phyloP scores from a whole-genome alignment of 2,113 vertebrate species.

The Cottus gobio region DNA sequence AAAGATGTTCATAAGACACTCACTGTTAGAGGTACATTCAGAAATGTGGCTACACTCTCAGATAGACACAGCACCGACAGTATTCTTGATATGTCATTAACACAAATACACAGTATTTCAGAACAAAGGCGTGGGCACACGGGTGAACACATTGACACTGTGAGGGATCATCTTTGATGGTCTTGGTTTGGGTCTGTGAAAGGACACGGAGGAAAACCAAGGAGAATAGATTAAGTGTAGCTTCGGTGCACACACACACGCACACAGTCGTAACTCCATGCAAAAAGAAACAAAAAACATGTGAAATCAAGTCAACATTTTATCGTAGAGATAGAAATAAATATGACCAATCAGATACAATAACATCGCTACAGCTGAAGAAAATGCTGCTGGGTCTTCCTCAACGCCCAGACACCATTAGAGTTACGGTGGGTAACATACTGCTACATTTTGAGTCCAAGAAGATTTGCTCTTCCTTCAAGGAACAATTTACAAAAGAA shows the following conservation, averaged over 20 bases:
- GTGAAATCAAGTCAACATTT: constrained; percentile 30
- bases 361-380: constrained; percentile 47
- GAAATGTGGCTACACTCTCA: constrained; percentile 56
- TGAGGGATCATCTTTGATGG: background rate
- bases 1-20: constrained; percentile 64
- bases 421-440: constrained; percentile 1
- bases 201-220: background rate
- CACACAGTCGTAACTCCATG: background rate
- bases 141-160: constrained; percentile 17
- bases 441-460: constrained; percentile 67
- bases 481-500: background rate
- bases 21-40: constrained; percentile 61
- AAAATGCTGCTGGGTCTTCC: constrained; percentile 57
- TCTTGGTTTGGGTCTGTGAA: constrained; percentile 3
- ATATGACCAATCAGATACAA: constrained; percentile 18
- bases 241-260: background rate
- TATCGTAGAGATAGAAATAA: constrained; percentile 23
- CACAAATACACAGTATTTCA: constrained; percentile 39
- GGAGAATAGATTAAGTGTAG: background rate
- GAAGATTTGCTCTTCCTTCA: background rate
- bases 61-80: constrained; percentile 39
- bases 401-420: background rate
- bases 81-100: constrained; percentile 52
- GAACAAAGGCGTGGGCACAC: background rate
- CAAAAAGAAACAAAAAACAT: background rate